Percentiles rank a stretch among this genome's conserved stretches.
Conservation (phyloP, 2,888 invertebrate species). For the Drosophila mimica region DNA sequence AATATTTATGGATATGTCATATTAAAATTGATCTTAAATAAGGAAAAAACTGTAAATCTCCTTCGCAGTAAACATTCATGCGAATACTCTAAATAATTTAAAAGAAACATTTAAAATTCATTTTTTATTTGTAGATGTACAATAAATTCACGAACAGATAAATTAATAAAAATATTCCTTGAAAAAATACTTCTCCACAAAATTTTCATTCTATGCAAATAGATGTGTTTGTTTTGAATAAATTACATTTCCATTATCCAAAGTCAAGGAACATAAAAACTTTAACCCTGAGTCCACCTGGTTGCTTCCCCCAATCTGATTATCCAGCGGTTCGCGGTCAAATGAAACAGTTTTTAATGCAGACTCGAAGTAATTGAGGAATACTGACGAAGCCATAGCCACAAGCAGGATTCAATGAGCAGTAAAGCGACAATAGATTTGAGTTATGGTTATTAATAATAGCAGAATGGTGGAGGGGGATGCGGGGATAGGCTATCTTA, state of each 20-base stretch:
- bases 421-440: constrained; percentile 80
- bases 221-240: background rate
- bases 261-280: background rate
- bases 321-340: constrained; percentile 37
- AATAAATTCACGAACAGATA: background rate
- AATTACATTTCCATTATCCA: background rate
- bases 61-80: background rate
- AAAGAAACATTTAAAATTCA: background rate
- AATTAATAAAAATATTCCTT: background rate
- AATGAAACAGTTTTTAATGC: constrained; percentile 53
- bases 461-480: constrained; percentile 29
- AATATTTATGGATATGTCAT: background rate
- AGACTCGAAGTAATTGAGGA: constrained; percentile 6
- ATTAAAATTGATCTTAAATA: background rate
- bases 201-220: background rate
- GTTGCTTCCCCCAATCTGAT: constrained; percentile 1
- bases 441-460: constrained; percentile 83
- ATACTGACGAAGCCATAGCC: constrained; percentile 50
- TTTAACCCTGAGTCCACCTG: background rate
- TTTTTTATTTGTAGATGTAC: background rate
- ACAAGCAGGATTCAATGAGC: constrained; percentile 76
- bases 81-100: background rate
- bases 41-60: background rate
- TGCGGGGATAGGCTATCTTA: constrained; percentile 1
- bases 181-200: background rate